Evolutionary conservation across 2,113 vertebrate species (phyloP), one percentile per base, ranked within the genome.

Genomic region (Antigone vipio): DNA sequence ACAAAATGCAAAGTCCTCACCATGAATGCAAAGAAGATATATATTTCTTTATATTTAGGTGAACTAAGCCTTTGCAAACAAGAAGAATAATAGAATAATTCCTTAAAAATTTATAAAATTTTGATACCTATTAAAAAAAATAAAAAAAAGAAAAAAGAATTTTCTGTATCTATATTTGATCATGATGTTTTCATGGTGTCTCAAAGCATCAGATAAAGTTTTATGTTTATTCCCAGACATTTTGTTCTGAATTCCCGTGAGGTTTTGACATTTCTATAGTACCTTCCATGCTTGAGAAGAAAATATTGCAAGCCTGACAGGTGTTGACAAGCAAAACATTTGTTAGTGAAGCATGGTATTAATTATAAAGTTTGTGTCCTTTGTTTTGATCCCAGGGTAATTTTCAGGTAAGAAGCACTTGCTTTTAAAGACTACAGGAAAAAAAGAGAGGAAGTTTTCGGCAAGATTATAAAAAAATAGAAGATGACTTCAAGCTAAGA

Each of bases 311-410:
- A 96, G 76, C 71, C 94, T 97, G 96, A 97, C 84, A 98, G 88
- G 71, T 94, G 90, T 81, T 92, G 97, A 97, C 97, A 98, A 97
- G 90, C 74, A 97, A 97, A 97, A 89, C 20, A 72, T 94, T 97
- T 26, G 13, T 96, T 98, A 97, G 93, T 95, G 95, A 98, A 95
- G 72, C 81, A 92, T 84, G 87, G 26, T 79, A 94, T 95, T 97
- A 97, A 97, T 96, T 95, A 95, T 92, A 75, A 79, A 96, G 73
- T 78, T 91, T 87, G 14, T 75, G n/a, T 95, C 66, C 56, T 96
- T 94, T 97, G 69, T 90, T 96, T 97, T 78, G 38, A 80, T 93
- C 18, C 15, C 27, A 92, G 67, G 85, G 84, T 91, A 98, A 94
- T 97, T 96, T 97, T 59, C 83, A 94, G 94, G 85, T 97, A 97